These are phyloP conservation scores for Stegana nigrithorax DNA, from an alignment of 2,888 invertebrate genomes.

Conservation along the genomic window DNA sequence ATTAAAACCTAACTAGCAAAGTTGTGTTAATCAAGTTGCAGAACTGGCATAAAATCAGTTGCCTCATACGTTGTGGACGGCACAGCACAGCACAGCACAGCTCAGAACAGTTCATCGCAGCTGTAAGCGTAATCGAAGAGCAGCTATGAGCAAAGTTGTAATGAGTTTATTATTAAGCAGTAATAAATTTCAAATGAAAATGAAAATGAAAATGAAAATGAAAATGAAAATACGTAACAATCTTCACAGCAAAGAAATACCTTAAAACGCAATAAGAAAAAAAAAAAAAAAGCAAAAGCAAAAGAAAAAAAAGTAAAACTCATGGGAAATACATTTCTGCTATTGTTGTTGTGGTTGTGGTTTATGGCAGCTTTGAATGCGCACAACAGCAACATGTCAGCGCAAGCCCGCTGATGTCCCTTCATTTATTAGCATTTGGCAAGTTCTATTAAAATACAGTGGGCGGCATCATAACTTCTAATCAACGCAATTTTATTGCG, in stretches of 20 bases:
- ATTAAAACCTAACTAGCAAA: constrained; percentile 31
- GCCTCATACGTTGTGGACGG: background rate
- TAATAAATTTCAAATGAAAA: constrained; percentile 38
- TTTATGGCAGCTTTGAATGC: background rate
- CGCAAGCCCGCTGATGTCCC: constrained; percentile 13
- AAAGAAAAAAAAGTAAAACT: too few species aligned
- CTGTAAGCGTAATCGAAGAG: too few species aligned
- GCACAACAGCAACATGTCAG: background rate
- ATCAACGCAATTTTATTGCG: constrained; percentile 24
- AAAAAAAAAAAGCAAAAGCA: background rate
- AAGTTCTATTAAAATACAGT: constrained; percentile 15
- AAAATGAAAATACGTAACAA: background rate
- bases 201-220: constrained; percentile 19
- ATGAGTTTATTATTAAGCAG: constrained; percentile 57
- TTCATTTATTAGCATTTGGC: constrained; percentile 4
- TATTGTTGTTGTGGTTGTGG: background rate
- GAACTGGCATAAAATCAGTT: background rate
- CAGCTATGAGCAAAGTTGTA: constrained; percentile 49
- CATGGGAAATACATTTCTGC: too few species aligned
- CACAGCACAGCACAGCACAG: constrained; percentile 10
- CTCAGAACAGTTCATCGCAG: constrained; percentile 36
- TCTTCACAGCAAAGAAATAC: background rate
- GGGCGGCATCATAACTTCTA: constrained; percentile 48
- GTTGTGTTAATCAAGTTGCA: constrained; percentile 10
- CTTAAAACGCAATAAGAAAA: background rate